A percentile compares a stretch with the other conserved stretches of the same genome.
These are phyloP conservation scores for Silurus aristotelis DNA, from an alignment of 2,797 vertebrate genomes.

Conservation along the genomic window DNA sequence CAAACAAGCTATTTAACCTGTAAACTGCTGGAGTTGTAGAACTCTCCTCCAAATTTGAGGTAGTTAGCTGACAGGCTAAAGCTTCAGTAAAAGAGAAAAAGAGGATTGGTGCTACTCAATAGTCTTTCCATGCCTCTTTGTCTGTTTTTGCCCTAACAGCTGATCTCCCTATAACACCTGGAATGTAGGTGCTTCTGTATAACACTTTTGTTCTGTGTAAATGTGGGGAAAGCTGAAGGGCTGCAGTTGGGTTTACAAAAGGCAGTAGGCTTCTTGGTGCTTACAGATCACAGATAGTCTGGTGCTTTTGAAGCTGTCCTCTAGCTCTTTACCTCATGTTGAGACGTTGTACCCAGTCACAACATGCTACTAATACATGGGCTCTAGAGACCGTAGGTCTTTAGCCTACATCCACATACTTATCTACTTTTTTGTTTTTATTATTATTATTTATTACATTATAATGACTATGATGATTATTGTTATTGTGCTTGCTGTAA, in stretches of 20 bases:
- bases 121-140: constrained; percentile 45
- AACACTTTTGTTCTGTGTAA: constrained; percentile 37
- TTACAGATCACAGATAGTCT: constrained; percentile 52
- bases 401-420: constrained; percentile 73
- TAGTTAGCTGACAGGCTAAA: constrained; percentile 18
- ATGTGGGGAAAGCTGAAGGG: constrained; percentile 44
- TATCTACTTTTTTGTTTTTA: constrained; percentile 66
- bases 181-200: constrained; percentile 48
- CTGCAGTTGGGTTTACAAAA: constrained; percentile 55
- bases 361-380: constrained; percentile 68
- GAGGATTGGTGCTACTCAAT: constrained; percentile 55
- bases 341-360: constrained; percentile 78
- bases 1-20: constrained; percentile 13
- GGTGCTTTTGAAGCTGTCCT: constrained; percentile 66
- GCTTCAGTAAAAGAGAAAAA: constrained; percentile 19
- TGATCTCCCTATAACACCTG: constrained; percentile 23
- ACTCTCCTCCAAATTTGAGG: constrained; percentile 1
- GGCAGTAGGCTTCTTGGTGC: constrained; percentile 63
- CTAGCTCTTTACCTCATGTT: constrained; percentile 77
- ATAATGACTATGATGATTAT: constrained; percentile 63
- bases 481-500: constrained; percentile 74
- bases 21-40: constrained; percentile 13
- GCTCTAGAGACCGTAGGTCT: constrained; percentile 67
- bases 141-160: constrained; percentile 38
- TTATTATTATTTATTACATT: constrained; percentile 80